Evolutionary conservation across 2,888 invertebrate genomes (phyloP), one percentile per base, ranked within the genome.

Genomic region (Brachyopa scutellaris): DNA sequence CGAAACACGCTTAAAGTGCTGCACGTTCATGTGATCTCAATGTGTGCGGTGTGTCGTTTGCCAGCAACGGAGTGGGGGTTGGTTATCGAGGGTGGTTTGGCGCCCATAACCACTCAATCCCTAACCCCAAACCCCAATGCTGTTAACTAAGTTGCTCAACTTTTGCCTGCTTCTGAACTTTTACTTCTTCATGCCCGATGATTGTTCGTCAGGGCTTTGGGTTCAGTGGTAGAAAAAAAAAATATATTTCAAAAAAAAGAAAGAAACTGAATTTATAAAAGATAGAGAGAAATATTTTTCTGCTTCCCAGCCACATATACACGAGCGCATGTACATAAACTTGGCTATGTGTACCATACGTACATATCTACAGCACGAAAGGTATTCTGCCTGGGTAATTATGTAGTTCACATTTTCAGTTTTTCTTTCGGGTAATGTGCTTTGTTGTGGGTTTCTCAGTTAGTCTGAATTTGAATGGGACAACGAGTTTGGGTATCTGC

Each of bases 121-220:
- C 64, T 59, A 77, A 77, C 64, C 82, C 42, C 82, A 76, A 77
- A 66, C 78, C 78, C 77, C 49, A 67, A 67, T 49, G 59, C 78
- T 83, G 78, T 83, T 83, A 83, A 83, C 84, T 82, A 74, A 84
- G 84, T 73, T 84, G 84, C 82, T 85, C 84, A 85, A 85, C 84
- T 85, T 85, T 84, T 84, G 78, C 82, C 72, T 83, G 82, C 82
- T 72, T 77, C 77, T 77, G 82, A 83, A 83, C 82, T 83, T 83
- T 83, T 83, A 83, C 82, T 83, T 83, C 82, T 83, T 83, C 82
- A 83, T 83, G 78, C 78, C 77, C 78, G 82, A 83, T 83, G 82
- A 83, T 83, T 83, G 82, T 78, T 83, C 82, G 78, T 85, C 77
- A 84, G 84, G 82, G 84, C 72, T 84, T 77, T 78, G 69, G 83